Base-by-base conservation (phyloP, 2,113 vertebrate genomes). In the Cynocephalus volans region DNA sequence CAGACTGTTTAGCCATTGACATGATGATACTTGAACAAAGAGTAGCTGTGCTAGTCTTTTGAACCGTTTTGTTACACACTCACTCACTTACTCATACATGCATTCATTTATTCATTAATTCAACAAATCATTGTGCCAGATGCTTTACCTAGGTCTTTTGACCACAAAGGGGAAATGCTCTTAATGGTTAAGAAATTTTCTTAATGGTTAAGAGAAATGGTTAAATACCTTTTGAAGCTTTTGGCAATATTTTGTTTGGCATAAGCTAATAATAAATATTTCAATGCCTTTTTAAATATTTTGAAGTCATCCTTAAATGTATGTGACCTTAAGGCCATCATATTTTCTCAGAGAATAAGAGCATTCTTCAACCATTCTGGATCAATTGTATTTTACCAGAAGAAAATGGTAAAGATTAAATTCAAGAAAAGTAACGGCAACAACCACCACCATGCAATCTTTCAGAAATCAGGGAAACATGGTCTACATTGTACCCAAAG, bases 181-280 rank as follows among this genome's bases (percentile, higher is more conserved):
- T 70, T 80, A 94, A 65, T 48, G 56, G 12, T 75, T 94, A 77
- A 96, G 87, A 60, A 58, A 60, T 93, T 87, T 93, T 93, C 58
- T 92, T 76, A 24, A n/a, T 84, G 18, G 13, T 92, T 84, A 93
- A 94, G 31, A 91, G 15, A 96, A 91, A 36, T 84, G 52, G 36
- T 84, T 97, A 60, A 70, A 45, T 93, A 48, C 31, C 5, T 89
- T 65, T 14, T 45, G 58, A 95, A 87, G 41, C 1, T 82, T 88
- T 65, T 82, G 67, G 4, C 28, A 72, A 41, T 82, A 48, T 76
- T 76, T 97, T 87, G 3, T 60, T 95, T 90, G 75, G 18, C 48
- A 54, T 70, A 83, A 93, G 5, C 19, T 75, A 88, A 28, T 76
- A 75, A 72, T 72, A 73, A 76, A 60, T 79, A 90, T 77, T 93